Evolutionary conservation across 2,888 invertebrate species (phyloP).

Genomic region (Slavum lentiscoides): DNA sequence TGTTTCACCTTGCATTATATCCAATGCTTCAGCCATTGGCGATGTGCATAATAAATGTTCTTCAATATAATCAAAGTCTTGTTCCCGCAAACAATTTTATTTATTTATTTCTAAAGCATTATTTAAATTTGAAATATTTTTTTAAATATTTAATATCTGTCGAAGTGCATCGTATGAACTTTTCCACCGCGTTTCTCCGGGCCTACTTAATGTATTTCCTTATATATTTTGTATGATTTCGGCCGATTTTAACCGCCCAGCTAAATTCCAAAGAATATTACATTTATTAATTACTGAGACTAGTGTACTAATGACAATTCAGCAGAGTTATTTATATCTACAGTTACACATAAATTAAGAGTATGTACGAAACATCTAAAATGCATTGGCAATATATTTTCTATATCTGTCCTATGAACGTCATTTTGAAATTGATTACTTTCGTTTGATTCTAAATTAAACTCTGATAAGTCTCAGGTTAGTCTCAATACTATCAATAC

Average conservation of each 20-base stretch:
- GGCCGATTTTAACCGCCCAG: background rate
- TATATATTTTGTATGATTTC: conserved; percentile 3
- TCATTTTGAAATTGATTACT: background rate
- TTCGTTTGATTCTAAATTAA: conserved; percentile 17
- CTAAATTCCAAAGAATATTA: conserved; percentile 9
- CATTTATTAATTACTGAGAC: conserved; percentile 11
- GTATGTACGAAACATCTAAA: conserved; percentile 23
- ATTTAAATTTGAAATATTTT: background rate
- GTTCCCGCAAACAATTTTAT: background rate
- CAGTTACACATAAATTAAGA: conserved; percentile 1
- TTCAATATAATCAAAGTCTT: conserved; percentile 21
- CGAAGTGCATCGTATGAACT: conserved; percentile 12
- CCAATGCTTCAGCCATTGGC: background rate
- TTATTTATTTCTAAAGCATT: conserved; percentile 15
- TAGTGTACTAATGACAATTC: conserved; percentile 21
- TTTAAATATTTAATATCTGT: conserved; percentile 13
- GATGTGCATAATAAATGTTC: conserved; percentile 4
- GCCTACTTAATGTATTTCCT: conserved; percentile 15
- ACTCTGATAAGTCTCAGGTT: background rate
- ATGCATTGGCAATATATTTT: background rate
- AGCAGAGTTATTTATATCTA: conserved; percentile 6
- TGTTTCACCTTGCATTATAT: conserved; percentile 24
- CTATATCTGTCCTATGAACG: background rate
- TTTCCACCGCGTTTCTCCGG: background rate
- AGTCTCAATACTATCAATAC: too few species aligned